Base-by-base conservation (phyloP, 92 coral and sea anemone genomes). In the Diadumene lineata region DNA sequence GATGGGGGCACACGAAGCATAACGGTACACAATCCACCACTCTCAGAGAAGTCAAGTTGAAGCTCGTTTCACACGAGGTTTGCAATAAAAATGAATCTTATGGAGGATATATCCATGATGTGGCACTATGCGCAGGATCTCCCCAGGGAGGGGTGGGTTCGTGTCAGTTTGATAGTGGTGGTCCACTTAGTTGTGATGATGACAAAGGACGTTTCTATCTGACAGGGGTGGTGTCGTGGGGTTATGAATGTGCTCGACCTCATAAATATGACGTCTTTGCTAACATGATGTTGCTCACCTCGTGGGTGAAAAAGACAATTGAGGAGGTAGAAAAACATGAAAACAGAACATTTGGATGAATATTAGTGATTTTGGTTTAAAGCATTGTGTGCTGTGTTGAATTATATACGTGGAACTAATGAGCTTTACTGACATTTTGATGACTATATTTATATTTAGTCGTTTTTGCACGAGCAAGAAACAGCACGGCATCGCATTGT, bases 161-260 rank as follows among this genome's bases (percentile, higher is more conserved):
- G 28, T 92, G 98, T 56, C 98, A 92, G 61, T 89, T 85, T 71
- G 97, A 92, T 56, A 89, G 97, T 56, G 97, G 97, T 51, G 97
- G 97, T 1, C 97, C 97, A 50, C 80, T 92, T 77, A 51, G 78
- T 64, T 89, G 94, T 69, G 68, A 60, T 69, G 68, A 60, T 50
- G 43, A 63, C 27, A 61, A 68, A 16, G 65, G 67, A 23, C 70
- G 55, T 23, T 92, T 79, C 81, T 92, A 86, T 56, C 85, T 92
- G 0, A 85, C 93, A 7, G 97, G 97, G 15, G 68, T 89, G 7
- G 97, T 92, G 70, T 92, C 94, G n/a, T 92, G 94, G 97, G 94
- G 97, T 0, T 87, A 89, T 18, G 87, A 81, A 46, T 92, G 97
- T 74, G 94, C 85, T 27, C 56, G 88, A 18, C 97, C 97, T 0